Base-by-base conservation (phyloP, 2,113 vertebrate species). In the Protomyctophum bolini region DNA sequence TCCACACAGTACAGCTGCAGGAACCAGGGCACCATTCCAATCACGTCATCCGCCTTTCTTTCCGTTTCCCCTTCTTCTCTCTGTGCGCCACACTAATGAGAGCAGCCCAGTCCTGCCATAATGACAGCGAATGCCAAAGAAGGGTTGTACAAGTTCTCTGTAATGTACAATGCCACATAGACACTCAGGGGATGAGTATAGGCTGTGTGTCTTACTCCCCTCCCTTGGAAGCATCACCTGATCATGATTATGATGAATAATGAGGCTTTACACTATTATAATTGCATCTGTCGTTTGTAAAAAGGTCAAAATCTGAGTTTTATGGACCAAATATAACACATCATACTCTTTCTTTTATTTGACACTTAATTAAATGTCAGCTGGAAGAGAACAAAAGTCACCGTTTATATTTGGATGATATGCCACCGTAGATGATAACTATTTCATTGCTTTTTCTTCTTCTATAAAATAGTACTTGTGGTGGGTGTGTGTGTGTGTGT, bases 1-100 rank as follows among this genome's bases (percentile, higher is more conserved):
- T 79, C 78, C 73, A 59, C 5, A 56, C 82, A n/a, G n/a, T 70
- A 69, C 87, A 91, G 88, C 88, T 91, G 90, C 90, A 90, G 84
- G 70, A 85, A 75, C 72, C 62, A 76, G 78, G 82, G 69, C 76
- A 84, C 78, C 9, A 61, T 81, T 84, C 83, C 84, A 85, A 80
- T 80, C 55, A 71, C 41, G 8, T 78, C 75, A 50, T 79, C 70
- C 64, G 8, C 33, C 55, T 12, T 54, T 60, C 73, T 59, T 72
- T 63, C 51, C 49, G 57, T 56, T 62, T 71, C 60, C 33, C 72
- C 77, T 81, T 68, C 46, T 81, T 68, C 47, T 73, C 45, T 62
- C 58, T 79, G 45, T 68, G 63, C 70, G 49, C 67, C 66, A 56
- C 58, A 69, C 63, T 83, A 74, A 84, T 59, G 57, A 75, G 66